phyloP scores from a whole-genome alignment of 1,140 invertebrate species.

The Drosophila bocki region DNA sequence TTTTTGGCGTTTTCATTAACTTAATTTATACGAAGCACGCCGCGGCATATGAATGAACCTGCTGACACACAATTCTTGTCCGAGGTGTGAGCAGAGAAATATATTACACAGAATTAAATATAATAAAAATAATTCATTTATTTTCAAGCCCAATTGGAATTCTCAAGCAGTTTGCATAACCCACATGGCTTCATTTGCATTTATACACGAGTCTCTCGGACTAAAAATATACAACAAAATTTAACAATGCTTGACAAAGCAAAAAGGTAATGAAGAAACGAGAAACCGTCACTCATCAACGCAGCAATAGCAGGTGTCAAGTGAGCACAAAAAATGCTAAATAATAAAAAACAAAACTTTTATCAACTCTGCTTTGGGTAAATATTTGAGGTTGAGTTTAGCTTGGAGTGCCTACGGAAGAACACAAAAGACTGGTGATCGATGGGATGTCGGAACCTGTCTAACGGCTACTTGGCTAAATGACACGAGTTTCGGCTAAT shows the following conservation, averaged over 20 bases:
- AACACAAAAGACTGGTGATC: constrained; percentile 43
- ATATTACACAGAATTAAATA: constrained; percentile 31
- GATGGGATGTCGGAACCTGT: constrained; percentile 59
- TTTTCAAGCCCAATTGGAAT: constrained; percentile 24
- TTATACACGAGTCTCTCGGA: constrained; percentile 3
- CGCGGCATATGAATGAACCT: constrained; percentile 45
- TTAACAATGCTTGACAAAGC: constrained; percentile 21
- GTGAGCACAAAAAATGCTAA: constrained; percentile 11
- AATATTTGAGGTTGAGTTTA: constrained; percentile 58
- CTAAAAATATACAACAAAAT: constrained; percentile 9
- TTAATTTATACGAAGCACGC: constrained; percentile 16
- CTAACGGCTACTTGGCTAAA: constrained; percentile 49
- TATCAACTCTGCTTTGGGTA: constrained; percentile 11
- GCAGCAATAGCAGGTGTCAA: constrained; percentile 46
- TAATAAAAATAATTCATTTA: constrained; percentile 20
- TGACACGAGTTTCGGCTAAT: constrained; percentile 42
- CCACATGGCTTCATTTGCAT: constrained; percentile 39
- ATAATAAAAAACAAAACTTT: constrained; percentile 9
- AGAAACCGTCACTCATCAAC: constrained; percentile 29
- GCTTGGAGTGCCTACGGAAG: constrained; percentile 34
- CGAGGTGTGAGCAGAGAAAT: constrained; percentile 47
- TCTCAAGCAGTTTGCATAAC: constrained; percentile 22
- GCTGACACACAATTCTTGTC: constrained; percentile 34
- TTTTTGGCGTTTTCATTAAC: constrained; percentile 34
- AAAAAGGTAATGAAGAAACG: constrained; percentile 17